Evolutionary conservation across 2,797 vertebrate genomes (phyloP).

Genomic region (Acanthis flammea): DNA sequence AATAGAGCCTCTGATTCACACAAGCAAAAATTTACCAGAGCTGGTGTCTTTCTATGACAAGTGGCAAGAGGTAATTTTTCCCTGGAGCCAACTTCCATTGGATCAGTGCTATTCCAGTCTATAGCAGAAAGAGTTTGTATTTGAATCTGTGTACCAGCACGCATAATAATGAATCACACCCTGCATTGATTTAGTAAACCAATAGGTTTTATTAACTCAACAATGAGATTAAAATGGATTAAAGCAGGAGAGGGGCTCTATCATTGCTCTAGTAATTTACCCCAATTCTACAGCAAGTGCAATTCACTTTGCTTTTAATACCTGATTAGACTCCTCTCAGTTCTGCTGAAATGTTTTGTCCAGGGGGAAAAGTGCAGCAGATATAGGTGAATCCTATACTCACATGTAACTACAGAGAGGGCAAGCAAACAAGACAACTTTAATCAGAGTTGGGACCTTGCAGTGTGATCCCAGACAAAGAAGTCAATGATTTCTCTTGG

Average conservation of each 20-base stretch:
- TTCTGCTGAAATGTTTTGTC: background rate
- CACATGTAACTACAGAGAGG: background rate
- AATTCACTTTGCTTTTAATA: conserved; percentile 28
- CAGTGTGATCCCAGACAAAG: background rate
- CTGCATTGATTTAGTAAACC: conserved; percentile 56
- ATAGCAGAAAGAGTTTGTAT: background rate
- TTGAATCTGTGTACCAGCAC: background rate
- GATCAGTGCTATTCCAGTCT: conserved; percentile 12
- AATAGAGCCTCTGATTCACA: conserved; percentile 43
- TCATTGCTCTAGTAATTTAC: conserved; percentile 41
- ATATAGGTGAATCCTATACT: background rate
- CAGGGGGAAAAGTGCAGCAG: background rate
- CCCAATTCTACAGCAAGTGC: background rate
- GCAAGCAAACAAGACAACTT: background rate
- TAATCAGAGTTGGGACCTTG: background rate
- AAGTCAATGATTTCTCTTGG: background rate
- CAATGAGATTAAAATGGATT: conserved; percentile 65
- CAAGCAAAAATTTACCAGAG: background rate
- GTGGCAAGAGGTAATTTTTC: conserved; percentile 32
- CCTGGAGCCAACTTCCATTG: conserved; percentile 32
- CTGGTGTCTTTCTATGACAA: background rate
- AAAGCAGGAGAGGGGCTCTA: conserved; percentile 25
- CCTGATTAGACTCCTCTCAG: background rate
- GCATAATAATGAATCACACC: conserved; percentile 48
- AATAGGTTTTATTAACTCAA: conserved; percentile 60